Percentiles rank a stretch among this genome's conserved stretches.
Evolutionary conservation across 2,888 invertebrate genomes (phyloP).

Genomic region (Frankliniella intonsa): DNA sequence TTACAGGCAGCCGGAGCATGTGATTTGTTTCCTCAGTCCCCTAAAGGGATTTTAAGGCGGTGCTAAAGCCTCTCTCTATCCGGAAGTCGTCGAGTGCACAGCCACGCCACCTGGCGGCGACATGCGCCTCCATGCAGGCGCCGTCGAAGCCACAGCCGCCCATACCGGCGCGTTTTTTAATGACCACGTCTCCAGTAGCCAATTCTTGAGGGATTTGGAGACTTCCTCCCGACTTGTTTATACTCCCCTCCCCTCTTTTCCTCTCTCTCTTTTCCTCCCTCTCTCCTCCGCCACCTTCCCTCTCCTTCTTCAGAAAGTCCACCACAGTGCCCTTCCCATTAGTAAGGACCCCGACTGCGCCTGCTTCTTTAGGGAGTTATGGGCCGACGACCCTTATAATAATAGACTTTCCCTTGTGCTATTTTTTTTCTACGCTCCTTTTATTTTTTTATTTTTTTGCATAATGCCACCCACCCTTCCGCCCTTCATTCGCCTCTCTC

Average conservation of each 20-base stretch:
- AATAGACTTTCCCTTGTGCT: too few species aligned
- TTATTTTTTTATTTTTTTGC: too few species aligned
- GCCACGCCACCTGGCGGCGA: too few species aligned
- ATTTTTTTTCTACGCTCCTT: too few species aligned
- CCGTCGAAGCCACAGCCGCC: too few species aligned
- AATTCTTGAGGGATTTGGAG: slow-evolving; percentile 25
- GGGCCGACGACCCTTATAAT: background rate
- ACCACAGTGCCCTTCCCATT: background rate
- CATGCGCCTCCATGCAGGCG: too few species aligned
- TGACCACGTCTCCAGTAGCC: background rate
- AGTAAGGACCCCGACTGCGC: background rate
- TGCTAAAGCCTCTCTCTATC: background rate
- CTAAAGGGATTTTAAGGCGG: background rate
- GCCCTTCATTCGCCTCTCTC: background rate
- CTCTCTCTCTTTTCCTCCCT: background rate
- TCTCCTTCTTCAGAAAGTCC: background rate
- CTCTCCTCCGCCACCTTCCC: background rate
- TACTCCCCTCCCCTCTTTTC: background rate
- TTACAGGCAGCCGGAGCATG: too few species aligned
- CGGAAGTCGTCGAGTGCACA: background rate
- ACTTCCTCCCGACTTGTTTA: background rate
- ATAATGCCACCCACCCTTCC: too few species aligned
- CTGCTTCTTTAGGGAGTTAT: background rate
- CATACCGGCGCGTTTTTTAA: background rate
- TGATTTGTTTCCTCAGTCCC: too few species aligned